A percentile compares a stretch with the other conserved stretches of the same genome.
phyloP scores from a whole-genome alignment of 2,888 invertebrate species.

The Bombylius discolor region DNA sequence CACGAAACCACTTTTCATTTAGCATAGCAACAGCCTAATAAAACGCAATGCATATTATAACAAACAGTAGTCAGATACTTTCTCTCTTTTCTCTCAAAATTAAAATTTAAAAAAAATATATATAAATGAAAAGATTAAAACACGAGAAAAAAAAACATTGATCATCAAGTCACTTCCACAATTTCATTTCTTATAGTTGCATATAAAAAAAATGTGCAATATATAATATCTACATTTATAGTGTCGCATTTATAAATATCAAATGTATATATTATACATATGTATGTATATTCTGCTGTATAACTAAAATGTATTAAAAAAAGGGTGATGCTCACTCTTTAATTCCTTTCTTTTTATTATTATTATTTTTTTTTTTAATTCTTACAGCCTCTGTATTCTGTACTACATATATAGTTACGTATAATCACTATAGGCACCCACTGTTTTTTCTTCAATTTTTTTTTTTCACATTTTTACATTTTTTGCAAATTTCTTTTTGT shows the following conservation, averaged over 20 bases:
- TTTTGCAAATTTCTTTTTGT: not conserved
- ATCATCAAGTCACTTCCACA: not conserved
- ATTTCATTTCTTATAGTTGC: not conserved
- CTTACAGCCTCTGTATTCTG: too few relatives aligned
- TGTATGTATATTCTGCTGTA: too few relatives aligned
- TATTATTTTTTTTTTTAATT: too few relatives aligned
- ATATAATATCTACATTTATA: not conserved
- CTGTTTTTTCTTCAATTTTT: not conserved
- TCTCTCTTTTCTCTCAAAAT: not conserved
- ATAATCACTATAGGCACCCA: too few relatives aligned
- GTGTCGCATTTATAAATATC: not conserved
- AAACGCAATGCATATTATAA: not conserved
- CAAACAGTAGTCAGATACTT: not conserved
- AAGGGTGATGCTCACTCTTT: too few relatives aligned
- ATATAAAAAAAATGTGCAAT: not conserved
- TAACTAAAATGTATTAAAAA: too few relatives aligned
- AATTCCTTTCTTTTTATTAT: too few relatives aligned
- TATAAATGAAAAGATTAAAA: not conserved
- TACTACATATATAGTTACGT: too few relatives aligned
- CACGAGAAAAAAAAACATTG: not conserved
- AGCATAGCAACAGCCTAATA: not conserved
- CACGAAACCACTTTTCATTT: not conserved
- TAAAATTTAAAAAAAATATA: too few relatives aligned
- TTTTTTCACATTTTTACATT: not conserved
- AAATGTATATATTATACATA: too few relatives aligned